phyloP scores from a whole-genome alignment of 1,140 invertebrate species.

The Polypedilum pembai region DNA sequence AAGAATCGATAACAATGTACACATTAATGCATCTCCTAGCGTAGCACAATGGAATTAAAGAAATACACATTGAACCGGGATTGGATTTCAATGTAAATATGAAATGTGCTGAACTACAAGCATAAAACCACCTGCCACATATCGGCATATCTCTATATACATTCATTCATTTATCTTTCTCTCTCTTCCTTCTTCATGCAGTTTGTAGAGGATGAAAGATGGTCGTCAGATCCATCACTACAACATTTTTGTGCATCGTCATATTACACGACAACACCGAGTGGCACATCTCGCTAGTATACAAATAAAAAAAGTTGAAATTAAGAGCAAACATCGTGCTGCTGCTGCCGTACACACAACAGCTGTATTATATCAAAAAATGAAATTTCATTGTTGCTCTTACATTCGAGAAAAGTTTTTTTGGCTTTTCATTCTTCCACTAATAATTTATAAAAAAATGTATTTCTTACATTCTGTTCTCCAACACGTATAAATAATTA shows the following conservation, averaged over 20 bases:
- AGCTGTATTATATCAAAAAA: slow-evolving; percentile 21
- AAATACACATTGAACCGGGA: not conserved
- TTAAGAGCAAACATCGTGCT: slow-evolving; percentile 23
- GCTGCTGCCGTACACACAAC: not conserved
- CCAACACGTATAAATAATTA: not conserved
- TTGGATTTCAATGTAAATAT: slow-evolving; percentile 24
- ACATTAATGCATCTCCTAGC: too few relatives aligned
- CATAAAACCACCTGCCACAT: slow-evolving; percentile 23
- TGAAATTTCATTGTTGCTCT: slow-evolving; percentile 9
- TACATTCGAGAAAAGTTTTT: not conserved
- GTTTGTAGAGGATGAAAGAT: too few relatives aligned
- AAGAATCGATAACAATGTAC: slow-evolving; percentile 3
- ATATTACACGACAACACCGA: slow-evolving; percentile 5
- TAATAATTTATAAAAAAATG: too few relatives aligned
- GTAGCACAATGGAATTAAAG: not conserved
- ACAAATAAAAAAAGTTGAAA: slow-evolving; percentile 18
- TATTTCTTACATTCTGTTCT: not conserved
- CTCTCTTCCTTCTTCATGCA: not conserved
- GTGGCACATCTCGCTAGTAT: not conserved
- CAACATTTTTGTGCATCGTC: not conserved
- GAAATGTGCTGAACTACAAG: not conserved
- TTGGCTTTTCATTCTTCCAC: not conserved
- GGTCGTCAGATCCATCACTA: too few relatives aligned
- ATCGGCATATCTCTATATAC: not conserved
- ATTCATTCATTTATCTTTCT: not conserved